These are phyloP conservation scores for Tiaroga cobitis DNA, from an alignment of 2,797 vertebrate species.

Conservation along the genomic window DNA sequence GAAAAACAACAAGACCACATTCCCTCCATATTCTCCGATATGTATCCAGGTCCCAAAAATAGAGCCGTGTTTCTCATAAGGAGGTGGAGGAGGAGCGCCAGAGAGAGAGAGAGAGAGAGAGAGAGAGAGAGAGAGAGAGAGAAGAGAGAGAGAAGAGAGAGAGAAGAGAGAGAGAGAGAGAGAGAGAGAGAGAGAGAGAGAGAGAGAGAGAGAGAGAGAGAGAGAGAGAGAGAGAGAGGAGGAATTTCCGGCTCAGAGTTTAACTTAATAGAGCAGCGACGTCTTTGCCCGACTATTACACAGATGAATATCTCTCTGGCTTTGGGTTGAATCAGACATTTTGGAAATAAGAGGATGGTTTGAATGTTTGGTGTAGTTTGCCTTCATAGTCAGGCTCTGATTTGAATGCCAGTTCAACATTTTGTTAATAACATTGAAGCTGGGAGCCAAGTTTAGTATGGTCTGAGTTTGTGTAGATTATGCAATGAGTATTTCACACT, in stretches of 20 bases:
- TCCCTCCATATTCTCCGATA: constrained; percentile 53
- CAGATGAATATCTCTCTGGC: constrained; percentile 73
- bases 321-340: constrained; percentile 67
- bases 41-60: constrained; percentile 63
- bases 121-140: constrained; percentile 50
- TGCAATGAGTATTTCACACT: not conserved
- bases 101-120: constrained; percentile 41
- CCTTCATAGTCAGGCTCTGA: not conserved
- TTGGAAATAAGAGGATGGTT: constrained; percentile 61
- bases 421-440: not conserved
- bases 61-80: constrained; percentile 59
- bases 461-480: constrained; percentile 1
- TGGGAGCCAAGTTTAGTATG: constrained; percentile 3
- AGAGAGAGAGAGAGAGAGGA: constrained; percentile 47
- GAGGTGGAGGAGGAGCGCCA: constrained; percentile 54
- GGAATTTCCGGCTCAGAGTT: constrained; percentile 78
- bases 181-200: constrained; percentile 55
- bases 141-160: constrained; percentile 54
- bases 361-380: constrained; percentile 35
- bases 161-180: constrained; percentile 10
- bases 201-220: constrained; percentile 44
- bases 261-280: constrained; percentile 64
- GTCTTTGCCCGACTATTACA: constrained; percentile 57
- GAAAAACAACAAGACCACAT: constrained; percentile 40
- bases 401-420: not conserved